Percentiles rank a stretch among this genome's conserved stretches.
Evolutionary conservation across 2,888 invertebrate genomes (phyloP).

Genomic region (Trimorus sp.): DNA sequence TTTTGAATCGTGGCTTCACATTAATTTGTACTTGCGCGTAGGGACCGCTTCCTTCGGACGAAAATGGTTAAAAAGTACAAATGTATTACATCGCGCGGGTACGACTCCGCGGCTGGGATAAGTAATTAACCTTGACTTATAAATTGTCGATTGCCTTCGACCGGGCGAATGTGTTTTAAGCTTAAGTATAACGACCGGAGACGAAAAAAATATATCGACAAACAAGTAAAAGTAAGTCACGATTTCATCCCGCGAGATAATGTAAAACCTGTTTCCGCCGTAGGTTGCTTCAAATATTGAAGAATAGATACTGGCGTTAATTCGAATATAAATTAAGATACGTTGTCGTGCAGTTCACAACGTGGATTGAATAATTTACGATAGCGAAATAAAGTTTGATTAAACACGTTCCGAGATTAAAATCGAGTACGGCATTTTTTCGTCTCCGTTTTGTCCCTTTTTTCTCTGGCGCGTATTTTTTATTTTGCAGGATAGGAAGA

Average conservation of each 20-base stretch:
- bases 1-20: not conserved
- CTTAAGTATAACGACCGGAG: constrained; percentile 19
- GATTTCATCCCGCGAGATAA: constrained; percentile 7
- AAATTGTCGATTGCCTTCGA: constrained; percentile 31
- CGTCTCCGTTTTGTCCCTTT: not conserved
- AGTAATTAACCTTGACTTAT: constrained; percentile 30
- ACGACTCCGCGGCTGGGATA: constrained; percentile 13
- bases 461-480: not conserved
- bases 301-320: constrained; percentile 7
- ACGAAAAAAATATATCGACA: constrained; percentile 13
- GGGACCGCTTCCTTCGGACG: not conserved
- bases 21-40: not conserved
- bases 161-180: constrained; percentile 16
- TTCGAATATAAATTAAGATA: constrained; percentile 6
- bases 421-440: too few relatives aligned
- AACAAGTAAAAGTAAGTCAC: constrained; percentile 18
- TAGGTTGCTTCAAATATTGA: not conserved
- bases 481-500: too few relatives aligned
- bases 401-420: not conserved
- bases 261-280: constrained; percentile 15
- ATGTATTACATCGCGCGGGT: constrained; percentile 3
- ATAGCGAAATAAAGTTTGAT: not conserved
- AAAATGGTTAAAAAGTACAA: constrained; percentile 16
- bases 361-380: constrained; percentile 2
- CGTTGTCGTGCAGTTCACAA: not conserved